Evolutionary conservation across 2,888 invertebrate species (phyloP).

Genomic region (Halictus quadricinctus): DNA sequence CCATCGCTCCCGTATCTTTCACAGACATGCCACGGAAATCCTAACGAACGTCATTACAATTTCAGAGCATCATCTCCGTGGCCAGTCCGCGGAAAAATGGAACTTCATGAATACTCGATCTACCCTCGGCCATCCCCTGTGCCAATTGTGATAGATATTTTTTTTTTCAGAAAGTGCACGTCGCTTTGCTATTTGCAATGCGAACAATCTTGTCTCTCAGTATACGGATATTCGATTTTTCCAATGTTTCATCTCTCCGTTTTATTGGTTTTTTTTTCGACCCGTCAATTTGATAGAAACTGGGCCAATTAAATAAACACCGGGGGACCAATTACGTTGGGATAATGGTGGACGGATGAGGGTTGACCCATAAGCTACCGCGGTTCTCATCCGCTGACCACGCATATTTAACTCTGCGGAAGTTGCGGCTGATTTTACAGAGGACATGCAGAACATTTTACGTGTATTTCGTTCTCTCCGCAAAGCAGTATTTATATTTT

Average conservation of each 20-base stretch:
- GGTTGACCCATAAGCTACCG: conserved; percentile 6
- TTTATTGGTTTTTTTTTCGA: neutral
- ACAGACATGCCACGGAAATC: too few relatives aligned
- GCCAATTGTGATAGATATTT: neutral
- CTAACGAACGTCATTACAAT: neutral
- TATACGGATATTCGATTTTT: neutral
- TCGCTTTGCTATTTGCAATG: neutral
- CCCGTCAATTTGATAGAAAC: neutral
- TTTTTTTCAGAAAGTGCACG: neutral
- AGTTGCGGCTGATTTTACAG: conserved; percentile 4
- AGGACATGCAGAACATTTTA: neutral
- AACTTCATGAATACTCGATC: neutral
- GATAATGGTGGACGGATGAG: conserved; percentile 5
- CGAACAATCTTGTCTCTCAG: neutral
- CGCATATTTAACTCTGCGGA: conserved; percentile 8
- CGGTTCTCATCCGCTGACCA: conserved; percentile 1
- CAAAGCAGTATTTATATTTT: neutral
- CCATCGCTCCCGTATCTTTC: neutral
- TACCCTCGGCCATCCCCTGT: neutral
- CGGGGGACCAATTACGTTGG: conserved; percentile 1
- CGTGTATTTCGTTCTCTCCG: neutral
- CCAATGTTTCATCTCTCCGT: neutral
- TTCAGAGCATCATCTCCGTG: neutral
- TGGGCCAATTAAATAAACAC: conserved; percentile 7
- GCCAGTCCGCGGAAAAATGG: neutral